Conservation (phyloP, 2,888 invertebrate species). For the Microplitis deprimator region DNA sequence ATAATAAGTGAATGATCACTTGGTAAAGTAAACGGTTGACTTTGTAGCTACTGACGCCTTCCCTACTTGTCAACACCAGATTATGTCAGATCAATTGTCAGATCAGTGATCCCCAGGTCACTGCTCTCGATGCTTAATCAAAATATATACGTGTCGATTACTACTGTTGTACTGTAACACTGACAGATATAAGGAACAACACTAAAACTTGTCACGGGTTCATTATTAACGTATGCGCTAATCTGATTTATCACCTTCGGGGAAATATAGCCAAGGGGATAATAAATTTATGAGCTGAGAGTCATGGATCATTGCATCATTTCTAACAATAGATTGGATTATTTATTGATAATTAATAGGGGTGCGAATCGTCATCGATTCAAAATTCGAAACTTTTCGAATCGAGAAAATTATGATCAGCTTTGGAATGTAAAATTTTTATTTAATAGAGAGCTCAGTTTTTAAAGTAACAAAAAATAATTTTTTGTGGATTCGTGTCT, state of each 20-base stretch:
- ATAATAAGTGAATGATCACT: slow-evolving; percentile 10
- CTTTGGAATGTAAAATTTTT: no score
- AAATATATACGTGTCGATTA: not conserved
- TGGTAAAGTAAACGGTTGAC: not conserved
- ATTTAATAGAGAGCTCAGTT: no score
- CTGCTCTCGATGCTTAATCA: slow-evolving; percentile 17
- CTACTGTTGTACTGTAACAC: not conserved
- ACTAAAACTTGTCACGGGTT: not conserved
- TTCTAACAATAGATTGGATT: no score
- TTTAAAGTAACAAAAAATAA: no score
- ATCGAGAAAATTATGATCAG: no score
- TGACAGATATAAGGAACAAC: slow-evolving; percentile 1
- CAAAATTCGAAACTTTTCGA: no score
- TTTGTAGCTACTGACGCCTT: slow-evolving; percentile 21
- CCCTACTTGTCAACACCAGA: slow-evolving; percentile 34
- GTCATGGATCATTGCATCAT: no score
- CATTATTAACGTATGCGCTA: not conserved
- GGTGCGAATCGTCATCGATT: no score
- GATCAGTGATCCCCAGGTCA: slow-evolving; percentile 33
- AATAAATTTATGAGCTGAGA: no score
- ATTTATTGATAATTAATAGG: no score
- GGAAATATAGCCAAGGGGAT: not conserved
- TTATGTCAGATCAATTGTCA: slow-evolving; percentile 41
- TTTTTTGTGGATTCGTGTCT: no score
- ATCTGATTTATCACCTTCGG: not conserved